Percentiles rank a stretch among this genome's conserved stretches.
Conservation (phyloP, 2,888 invertebrate species). For the Clitarchus hookeri region DNA sequence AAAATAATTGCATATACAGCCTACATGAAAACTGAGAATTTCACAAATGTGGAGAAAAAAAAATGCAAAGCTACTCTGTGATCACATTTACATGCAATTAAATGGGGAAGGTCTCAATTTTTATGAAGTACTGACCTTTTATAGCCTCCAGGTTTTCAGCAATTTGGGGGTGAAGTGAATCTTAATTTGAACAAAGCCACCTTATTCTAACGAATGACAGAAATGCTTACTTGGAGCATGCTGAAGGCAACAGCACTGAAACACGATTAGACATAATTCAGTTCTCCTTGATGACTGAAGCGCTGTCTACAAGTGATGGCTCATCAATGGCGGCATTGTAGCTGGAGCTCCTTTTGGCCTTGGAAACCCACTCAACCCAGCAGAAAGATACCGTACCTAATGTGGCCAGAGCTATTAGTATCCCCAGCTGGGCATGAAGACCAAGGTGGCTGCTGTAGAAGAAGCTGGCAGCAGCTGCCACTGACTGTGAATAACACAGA, state of each 20-base stretch:
- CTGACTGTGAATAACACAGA: constrained; percentile 62
- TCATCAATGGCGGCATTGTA: constrained; percentile 30
- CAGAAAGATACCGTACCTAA: constrained; percentile 78
- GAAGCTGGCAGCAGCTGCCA: constrained; percentile 84
- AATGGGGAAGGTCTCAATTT: neutral
- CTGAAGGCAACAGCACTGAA: neutral
- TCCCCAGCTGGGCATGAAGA: constrained; percentile 72
- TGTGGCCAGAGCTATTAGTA: constrained; percentile 71
- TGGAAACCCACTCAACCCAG: constrained; percentile 65
- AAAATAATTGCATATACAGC: too few relatives aligned
- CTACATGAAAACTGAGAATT: too few relatives aligned
- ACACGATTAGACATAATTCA: neutral
- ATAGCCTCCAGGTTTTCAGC: too few relatives aligned
- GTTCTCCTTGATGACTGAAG: neutral
- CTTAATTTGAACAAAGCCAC: neutral
- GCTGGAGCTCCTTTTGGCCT: constrained; percentile 28
- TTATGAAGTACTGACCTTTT: neutral
- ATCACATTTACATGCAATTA: too few relatives aligned
- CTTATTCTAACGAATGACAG: neutral
- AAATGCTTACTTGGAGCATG: neutral
- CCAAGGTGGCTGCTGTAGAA: constrained; percentile 76
- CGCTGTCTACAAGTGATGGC: constrained; percentile 24
- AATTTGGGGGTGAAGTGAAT: neutral
- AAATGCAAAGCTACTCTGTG: too few relatives aligned
- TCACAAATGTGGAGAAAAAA: too few relatives aligned